phyloP scores from a whole-genome alignment of 2,797 vertebrate genomes.

The Anniella stebbinsi region DNA sequence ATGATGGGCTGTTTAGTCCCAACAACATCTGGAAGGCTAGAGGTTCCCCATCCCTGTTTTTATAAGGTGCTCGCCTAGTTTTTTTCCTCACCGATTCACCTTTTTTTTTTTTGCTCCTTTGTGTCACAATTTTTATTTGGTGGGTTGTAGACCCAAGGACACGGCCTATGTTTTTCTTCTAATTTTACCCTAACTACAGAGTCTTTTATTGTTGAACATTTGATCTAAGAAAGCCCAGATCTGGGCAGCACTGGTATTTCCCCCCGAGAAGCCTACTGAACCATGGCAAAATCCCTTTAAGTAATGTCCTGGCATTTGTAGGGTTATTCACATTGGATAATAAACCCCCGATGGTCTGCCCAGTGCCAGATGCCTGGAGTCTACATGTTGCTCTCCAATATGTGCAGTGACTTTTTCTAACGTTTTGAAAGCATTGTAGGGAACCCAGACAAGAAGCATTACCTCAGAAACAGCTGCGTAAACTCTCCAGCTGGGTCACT shows the following conservation, averaged over 20 bases:
- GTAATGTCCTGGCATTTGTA: conserved; percentile 16
- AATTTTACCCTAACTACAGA: background rate
- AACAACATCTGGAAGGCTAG: no score
- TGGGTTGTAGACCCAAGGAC: background rate
- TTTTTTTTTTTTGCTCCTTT: background rate
- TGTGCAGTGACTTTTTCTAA: conserved; percentile 60
- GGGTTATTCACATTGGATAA: background rate
- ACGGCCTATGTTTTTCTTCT: background rate
- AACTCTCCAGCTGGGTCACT: conserved; percentile 44
- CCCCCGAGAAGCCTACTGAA: background rate
- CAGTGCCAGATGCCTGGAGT: background rate
- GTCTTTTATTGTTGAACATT: background rate
- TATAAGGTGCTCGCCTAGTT: background rate
- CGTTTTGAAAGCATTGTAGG: conserved; percentile 55
- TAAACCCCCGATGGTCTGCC: conserved; percentile 6
- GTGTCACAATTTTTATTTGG: background rate
- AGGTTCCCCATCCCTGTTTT: no score
- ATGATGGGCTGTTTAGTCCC: background rate
- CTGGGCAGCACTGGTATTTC: background rate
- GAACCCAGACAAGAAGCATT: conserved; percentile 38
- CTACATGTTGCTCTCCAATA: conserved; percentile 17
- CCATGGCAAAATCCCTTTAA: conserved; percentile 28
- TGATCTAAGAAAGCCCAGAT: background rate
- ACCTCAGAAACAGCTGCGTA: conserved; percentile 56
- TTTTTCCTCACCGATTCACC: background rate